Evolutionary conservation across 1,140 invertebrate species (phyloP), one percentile per base, ranked within the genome.

Genomic region (Drosophila athabasca): DNA sequence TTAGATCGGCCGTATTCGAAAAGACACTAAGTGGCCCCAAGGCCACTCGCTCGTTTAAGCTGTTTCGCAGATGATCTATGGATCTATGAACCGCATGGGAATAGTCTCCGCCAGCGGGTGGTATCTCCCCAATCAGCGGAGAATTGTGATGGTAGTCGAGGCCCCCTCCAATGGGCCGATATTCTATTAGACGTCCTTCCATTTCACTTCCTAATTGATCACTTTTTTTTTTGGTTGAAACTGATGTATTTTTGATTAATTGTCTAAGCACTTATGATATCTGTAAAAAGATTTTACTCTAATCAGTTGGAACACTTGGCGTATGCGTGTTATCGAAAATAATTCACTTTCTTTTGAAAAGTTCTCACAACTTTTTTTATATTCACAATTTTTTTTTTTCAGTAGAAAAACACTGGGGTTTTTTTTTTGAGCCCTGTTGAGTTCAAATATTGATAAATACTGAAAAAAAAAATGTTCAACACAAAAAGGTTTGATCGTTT

Each of bases 71-170:
- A 79, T 94, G 94, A 76, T 95, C 94, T 83, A 95, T 95, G 79
- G 94, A 95, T 64, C 94, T 92, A 87, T 95, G 94, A 71, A 95
- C 94, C 64, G 95, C 94, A 78, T 95, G 94, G 17, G 93, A 93
- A 73, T 94, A 94, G 8, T 92, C 91, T 19, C 94, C 94, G 9
- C 90, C 91, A 26, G 80, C 75, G 24, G 90, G 90, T 13, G 93
- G 94, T 75, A 94, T 94, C 88, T 94, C 94, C 0, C 93, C 94
- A 92, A 94, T 94, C 2, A 94, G 80, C 3, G 94, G 94, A 7
- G 94, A 94, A 50, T 90, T 91, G 81, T 94, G 94, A 83, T 94
- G 93, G 89, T 94, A 94, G 73, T 94, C 93, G 29, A 94, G 91
- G 15, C 94, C 94, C 58, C 94, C 93, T 58, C 93, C 93, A 76